phyloP scores from a whole-genome alignment of 2,888 invertebrate genomes.

The Quadriops clusia region DNA sequence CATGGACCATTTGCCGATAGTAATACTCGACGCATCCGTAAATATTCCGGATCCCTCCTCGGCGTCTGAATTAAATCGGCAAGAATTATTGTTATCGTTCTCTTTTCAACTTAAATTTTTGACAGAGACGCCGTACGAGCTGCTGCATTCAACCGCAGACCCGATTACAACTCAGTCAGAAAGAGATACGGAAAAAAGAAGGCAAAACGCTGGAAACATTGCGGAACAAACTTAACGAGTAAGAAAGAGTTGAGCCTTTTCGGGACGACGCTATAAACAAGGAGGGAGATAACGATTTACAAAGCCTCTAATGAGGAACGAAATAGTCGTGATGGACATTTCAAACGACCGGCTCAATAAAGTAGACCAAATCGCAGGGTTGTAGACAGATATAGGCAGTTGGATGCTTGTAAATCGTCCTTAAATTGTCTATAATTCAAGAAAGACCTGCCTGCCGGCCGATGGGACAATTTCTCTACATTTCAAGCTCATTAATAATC shows the following conservation, averaged over 20 bases:
- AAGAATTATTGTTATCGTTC: constrained; percentile 5
- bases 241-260: constrained; percentile 14
- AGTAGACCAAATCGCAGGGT: constrained; percentile 26
- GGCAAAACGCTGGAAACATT: constrained; percentile 21
- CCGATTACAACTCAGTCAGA: constrained; percentile 22
- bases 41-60: constrained; percentile 14
- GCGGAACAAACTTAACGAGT: constrained; percentile 17
- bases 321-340: constrained; percentile 56
- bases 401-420: constrained; percentile 32
- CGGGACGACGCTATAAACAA: constrained; percentile 10
- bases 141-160: constrained; percentile 13
- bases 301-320: constrained; percentile 50
- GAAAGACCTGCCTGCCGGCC: constrained; percentile 15
- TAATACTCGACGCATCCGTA: constrained; percentile 26
- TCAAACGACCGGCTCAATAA: constrained; percentile 41
- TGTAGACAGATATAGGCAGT: constrained; percentile 31
- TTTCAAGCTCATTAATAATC: too few relatives aligned
- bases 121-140: constrained; percentile 10
- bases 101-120: constrained; percentile 1
- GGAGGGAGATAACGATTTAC: constrained; percentile 38
- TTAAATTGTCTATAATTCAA: constrained; percentile 23
- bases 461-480: too few relatives aligned
- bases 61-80: constrained; percentile 10
- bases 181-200: constrained; percentile 22
- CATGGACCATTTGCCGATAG: constrained; percentile 30